phyloP scores from a whole-genome alignment of 2,113 vertebrate species.

The Romanogobio albipinnatus region DNA sequence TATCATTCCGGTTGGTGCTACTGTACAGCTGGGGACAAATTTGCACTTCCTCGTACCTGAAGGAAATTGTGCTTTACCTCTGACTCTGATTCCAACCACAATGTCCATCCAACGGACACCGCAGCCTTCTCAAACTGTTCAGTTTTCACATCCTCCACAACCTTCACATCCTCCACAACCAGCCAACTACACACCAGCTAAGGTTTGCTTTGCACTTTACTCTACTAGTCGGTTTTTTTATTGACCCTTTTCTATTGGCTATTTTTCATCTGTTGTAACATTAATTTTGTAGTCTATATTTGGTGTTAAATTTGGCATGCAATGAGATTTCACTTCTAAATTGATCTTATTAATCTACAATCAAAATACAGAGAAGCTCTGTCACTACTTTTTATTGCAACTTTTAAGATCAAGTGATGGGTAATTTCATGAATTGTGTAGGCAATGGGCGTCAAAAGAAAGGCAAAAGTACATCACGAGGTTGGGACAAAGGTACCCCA shows the following conservation, averaged over 20 bases:
- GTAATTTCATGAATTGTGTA: conserved; percentile 38
- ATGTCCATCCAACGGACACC: conserved; percentile 40
- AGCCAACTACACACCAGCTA: conserved; percentile 50
- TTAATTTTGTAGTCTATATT: neutral
- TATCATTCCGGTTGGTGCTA: conserved; percentile 65
- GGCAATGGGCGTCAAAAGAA: conserved; percentile 63
- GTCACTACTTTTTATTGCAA: too few species aligned
- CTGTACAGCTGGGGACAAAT: conserved; percentile 70
- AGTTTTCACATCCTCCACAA: conserved; percentile 38
- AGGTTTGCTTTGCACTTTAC: conserved; percentile 31
- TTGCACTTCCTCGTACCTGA: conserved; percentile 76
- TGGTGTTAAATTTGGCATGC: neutral
- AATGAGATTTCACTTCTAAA: too few species aligned
- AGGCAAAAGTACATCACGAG: conserved; percentile 59
- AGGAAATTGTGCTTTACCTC: conserved; percentile 62
- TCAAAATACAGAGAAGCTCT: too few species aligned
- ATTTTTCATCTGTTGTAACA: neutral
- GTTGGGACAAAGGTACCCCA: conserved; percentile 75
- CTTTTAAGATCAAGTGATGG: too few species aligned
- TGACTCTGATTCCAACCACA: conserved; percentile 48
- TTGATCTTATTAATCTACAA: too few species aligned
- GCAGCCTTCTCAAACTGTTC: conserved; percentile 48
- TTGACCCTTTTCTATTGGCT: neutral
- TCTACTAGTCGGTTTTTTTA: neutral
- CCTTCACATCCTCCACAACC: conserved; percentile 46